These are phyloP conservation scores for Amia ocellicauda DNA, from an alignment of 2,113 vertebrate genomes.

Conservation along the genomic window DNA sequence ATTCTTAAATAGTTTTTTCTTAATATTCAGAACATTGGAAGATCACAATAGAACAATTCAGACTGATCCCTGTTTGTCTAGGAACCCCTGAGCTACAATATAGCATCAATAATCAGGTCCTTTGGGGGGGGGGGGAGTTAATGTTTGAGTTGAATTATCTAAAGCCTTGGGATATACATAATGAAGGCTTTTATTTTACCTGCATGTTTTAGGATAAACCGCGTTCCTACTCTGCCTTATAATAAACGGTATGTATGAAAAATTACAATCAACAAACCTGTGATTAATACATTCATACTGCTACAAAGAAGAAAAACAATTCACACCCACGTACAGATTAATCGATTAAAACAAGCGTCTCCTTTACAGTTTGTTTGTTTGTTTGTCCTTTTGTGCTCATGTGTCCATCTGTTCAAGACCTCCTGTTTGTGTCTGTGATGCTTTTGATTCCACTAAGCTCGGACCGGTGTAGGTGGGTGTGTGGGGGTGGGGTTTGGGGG, in stretches of 20 bases:
- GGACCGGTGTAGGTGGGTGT: background rate
- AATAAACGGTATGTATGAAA: slow-evolving; percentile 53
- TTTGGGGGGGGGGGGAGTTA: too few relatives aligned
- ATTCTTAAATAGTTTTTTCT: too few relatives aligned
- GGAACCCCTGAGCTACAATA: too few relatives aligned
- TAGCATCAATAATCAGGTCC: too few relatives aligned
- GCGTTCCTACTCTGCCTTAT: slow-evolving; percentile 61
- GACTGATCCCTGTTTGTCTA: too few relatives aligned
- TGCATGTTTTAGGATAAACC: slow-evolving; percentile 58
- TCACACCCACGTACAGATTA: background rate
- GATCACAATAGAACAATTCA: too few relatives aligned
- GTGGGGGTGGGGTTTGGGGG: too few relatives aligned
- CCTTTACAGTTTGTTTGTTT: background rate
- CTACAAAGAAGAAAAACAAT: too few relatives aligned
- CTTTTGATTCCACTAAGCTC: background rate
- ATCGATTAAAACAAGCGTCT: slow-evolving; percentile 34
- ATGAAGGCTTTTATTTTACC: slow-evolving; percentile 24
- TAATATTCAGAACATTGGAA: too few relatives aligned
- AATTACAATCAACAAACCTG: background rate
- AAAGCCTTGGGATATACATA: too few relatives aligned
- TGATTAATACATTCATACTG: slow-evolving; percentile 8
- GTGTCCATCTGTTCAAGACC: background rate
- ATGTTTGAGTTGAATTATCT: too few relatives aligned
- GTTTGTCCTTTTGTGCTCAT: background rate
- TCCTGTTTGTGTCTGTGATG: background rate